These are phyloP conservation scores for Smithornis capensis DNA, from an alignment of 2,113 vertebrate species.

Conservation along the genomic window DNA sequence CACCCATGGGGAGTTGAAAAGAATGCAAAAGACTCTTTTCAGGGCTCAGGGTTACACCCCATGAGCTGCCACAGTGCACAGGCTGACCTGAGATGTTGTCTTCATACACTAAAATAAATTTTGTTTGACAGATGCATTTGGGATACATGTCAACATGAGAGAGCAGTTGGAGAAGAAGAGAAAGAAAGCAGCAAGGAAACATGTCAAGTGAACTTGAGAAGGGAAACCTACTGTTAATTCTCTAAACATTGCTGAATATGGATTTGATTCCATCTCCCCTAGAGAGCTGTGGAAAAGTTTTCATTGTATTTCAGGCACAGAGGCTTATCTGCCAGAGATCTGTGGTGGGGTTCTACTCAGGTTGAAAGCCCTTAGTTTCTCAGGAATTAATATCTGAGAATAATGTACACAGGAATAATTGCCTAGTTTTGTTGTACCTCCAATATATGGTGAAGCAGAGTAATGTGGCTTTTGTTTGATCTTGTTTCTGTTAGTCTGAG, in stretches of 20 bases:
- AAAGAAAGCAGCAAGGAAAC: neutral
- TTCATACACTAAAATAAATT: slow-evolving; percentile 4
- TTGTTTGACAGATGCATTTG: neutral
- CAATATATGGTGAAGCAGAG: slow-evolving; percentile 90
- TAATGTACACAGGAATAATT: neutral
- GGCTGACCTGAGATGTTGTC: neutral
- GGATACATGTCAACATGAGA: neutral
- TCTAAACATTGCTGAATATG: neutral
- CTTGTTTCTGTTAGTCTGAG: slow-evolving; percentile 91
- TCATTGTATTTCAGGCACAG: neutral
- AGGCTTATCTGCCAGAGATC: neutral
- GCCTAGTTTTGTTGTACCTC: slow-evolving; percentile 77
- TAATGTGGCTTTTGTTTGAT: slow-evolving; percentile 88
- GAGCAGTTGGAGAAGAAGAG: neutral
- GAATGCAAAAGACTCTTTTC: neutral
- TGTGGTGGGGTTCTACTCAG: neutral
- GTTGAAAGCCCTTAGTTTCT: neutral
- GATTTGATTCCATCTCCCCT: neutral
- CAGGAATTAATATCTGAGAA: neutral
- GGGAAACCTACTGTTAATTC: neutral
- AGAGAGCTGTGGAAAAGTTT: neutral
- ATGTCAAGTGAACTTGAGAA: neutral
- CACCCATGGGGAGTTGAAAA: neutral
- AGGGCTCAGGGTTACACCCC: neutral
- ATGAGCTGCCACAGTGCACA: neutral